These are phyloP conservation scores for Bostrychus sinensis DNA, from an alignment of 2,113 vertebrate genomes.

Conservation along the genomic window DNA sequence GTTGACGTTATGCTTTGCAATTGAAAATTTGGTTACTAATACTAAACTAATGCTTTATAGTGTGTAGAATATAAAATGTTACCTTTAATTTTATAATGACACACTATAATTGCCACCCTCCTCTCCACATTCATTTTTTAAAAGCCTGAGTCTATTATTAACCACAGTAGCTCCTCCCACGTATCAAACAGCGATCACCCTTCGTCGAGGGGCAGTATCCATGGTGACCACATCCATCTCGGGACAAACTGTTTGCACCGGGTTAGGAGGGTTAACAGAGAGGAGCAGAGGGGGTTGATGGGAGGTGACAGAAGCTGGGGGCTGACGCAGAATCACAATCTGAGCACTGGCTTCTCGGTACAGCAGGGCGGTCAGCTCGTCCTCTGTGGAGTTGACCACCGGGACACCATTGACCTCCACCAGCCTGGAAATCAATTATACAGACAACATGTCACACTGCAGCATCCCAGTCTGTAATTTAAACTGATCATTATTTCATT, in stretches of 20 bases:
- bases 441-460: background rate
- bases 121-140: slow-evolving; percentile 2
- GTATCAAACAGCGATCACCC: slow-evolving; percentile 65
- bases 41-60: background rate
- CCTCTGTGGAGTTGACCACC: slow-evolving; percentile 64
- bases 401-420: slow-evolving; percentile 74
- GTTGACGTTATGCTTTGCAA: background rate
- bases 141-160: background rate
- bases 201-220: slow-evolving; percentile 47
- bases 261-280: slow-evolving; percentile 20
- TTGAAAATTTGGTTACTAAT: background rate
- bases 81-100: slow-evolving; percentile 4
- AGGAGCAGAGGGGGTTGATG: slow-evolving; percentile 31
- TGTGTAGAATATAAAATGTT: background rate
- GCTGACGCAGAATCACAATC: slow-evolving; percentile 71
- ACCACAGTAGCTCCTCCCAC: background rate
- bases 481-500: background rate
- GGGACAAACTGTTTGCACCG: slow-evolving; percentile 13
- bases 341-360: slow-evolving; percentile 55
- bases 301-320: slow-evolving; percentile 19
- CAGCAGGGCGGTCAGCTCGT: slow-evolving; percentile 64
- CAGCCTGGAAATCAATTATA: slow-evolving; percentile 46
- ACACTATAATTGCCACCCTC: background rate
- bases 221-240: slow-evolving; percentile 27
- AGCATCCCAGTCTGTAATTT: background rate